Evolutionary conservation across 2,888 invertebrate species (phyloP).

Genomic region (Fragum whitleyi): DNA sequence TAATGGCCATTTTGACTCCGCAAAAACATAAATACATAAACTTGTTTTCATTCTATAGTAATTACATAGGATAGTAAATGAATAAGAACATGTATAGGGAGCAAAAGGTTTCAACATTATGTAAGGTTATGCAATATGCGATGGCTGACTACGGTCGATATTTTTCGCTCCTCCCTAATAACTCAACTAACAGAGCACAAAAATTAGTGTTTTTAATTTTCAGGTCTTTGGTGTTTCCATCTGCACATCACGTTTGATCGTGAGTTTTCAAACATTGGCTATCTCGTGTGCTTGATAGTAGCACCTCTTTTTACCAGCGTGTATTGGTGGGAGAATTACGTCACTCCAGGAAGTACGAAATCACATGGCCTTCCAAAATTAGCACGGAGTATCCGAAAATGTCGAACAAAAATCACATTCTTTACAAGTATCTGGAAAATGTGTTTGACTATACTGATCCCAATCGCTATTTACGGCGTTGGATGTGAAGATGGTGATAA

Average conservation of each 20-base stretch:
- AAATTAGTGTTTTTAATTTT: no score
- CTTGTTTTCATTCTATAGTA: no score
- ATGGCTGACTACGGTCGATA: no score
- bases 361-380: constrained; percentile 58
- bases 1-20: no score
- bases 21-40: no score
- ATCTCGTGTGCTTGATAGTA: constrained; percentile 91
- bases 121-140: no score
- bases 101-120: no score
- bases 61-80: no score
- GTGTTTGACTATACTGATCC: constrained; percentile 66
- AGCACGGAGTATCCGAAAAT: constrained; percentile 55
- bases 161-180: no score
- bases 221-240: constrained; percentile 55
- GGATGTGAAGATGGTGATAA: constrained; percentile 49
- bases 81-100: no score
- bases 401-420: constrained; percentile 61
- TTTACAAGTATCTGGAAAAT: constrained; percentile 71
- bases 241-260: constrained; percentile 17
- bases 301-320: constrained; percentile 90
- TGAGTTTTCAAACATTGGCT: neutral
- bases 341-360: constrained; percentile 83
- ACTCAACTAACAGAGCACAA: no score
- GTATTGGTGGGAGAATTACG: constrained; percentile 99
- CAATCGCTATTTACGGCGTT: constrained; percentile 63